Evolutionary conservation across 2,797 vertebrate genomes (phyloP).

Genomic region (Acrocephalus scirpaceus): DNA sequence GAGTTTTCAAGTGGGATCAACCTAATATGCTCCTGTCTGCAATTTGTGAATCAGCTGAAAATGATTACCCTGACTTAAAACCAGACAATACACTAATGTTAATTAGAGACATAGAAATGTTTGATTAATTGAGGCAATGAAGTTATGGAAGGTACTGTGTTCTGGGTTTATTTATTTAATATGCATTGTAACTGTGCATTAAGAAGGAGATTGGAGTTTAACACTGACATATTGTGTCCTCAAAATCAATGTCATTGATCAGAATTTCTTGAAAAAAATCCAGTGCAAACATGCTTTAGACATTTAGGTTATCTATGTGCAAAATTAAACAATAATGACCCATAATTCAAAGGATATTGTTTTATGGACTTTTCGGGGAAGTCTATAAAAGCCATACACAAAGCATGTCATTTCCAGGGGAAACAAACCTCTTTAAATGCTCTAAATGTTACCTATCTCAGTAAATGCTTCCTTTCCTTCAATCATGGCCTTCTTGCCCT

Average conservation of each 20-base stretch:
- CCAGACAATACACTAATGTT: background rate
- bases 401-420: background rate
- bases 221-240: background rate
- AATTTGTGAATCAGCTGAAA: background rate
- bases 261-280: conserved; percentile 1
- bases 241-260: conserved; percentile 50
- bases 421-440: background rate
- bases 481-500: background rate
- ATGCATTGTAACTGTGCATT: background rate
- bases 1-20: background rate
- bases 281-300: background rate
- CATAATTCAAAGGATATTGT: background rate
- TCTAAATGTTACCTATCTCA: background rate
- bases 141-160: background rate
- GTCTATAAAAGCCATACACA: conserved; percentile 13
- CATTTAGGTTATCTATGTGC: background rate
- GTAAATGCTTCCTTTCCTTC: conserved; percentile 9
- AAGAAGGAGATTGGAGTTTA: conserved; percentile 22
- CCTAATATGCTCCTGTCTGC: background rate
- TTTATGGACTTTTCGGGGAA: background rate
- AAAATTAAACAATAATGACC: conserved; percentile 26
- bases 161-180: conserved; percentile 41
- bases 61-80: background rate
- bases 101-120: conserved; percentile 2
- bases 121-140: conserved; percentile 14